Evolutionary conservation across 2,888 invertebrate species (phyloP).

Genomic region (Copidosoma aretas): DNA sequence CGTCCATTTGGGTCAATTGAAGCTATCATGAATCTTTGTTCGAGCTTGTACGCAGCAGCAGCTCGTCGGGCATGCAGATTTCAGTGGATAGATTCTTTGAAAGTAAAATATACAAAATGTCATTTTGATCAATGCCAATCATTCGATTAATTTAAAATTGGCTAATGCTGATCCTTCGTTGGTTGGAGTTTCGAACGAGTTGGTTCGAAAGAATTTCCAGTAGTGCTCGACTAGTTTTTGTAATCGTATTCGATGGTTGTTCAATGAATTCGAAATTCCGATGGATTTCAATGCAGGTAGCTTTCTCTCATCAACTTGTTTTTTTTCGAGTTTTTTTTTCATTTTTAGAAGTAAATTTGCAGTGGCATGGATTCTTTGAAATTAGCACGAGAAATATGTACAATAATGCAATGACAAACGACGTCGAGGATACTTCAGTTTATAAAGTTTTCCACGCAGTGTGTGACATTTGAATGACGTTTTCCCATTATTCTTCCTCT

Average conservation of each 20-base stretch:
- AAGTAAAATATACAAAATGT: conserved; percentile 31
- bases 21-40: conserved; percentile 40
- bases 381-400: background rate
- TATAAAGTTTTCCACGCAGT: conserved; percentile 20
- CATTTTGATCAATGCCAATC: conserved; percentile 35
- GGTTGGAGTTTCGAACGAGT: background rate
- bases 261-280: no score
- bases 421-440: conserved; percentile 16
- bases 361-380: background rate
- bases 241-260: no score
- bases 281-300: no score
- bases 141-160: conserved; percentile 32
- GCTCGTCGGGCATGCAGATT: conserved; percentile 20
- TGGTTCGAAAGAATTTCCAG: background rate
- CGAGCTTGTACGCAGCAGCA: conserved; percentile 14
- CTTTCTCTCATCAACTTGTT: no score
- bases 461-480: conserved; percentile 31
- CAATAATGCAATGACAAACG: conserved; percentile 15
- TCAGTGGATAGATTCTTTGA: conserved; percentile 34
- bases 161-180: conserved; percentile 11
- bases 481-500: conserved; percentile 35
- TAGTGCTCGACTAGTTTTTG: no score
- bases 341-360: background rate
- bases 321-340: no score
- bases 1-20: conserved; percentile 42